A percentile compares a stretch with the other conserved stretches of the same genome.
These are phyloP conservation scores for Suillia variegata DNA, from an alignment of 2,888 invertebrate species.

Conservation along the genomic window DNA sequence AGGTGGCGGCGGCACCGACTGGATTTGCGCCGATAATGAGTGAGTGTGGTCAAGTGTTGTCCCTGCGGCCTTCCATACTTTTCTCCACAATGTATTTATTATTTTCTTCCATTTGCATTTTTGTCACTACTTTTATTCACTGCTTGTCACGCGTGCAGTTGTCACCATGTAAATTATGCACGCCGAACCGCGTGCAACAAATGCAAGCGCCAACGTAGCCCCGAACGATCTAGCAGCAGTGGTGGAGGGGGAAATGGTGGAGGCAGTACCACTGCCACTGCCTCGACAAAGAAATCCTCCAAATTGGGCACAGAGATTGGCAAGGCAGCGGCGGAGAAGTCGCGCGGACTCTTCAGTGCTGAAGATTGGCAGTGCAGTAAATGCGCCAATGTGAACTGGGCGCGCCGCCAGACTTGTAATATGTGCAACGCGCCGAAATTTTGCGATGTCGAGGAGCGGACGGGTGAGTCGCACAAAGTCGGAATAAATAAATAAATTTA, in stretches of 20 bases:
- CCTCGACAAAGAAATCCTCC: constrained; percentile 64
- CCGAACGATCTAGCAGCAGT: constrained; percentile 34
- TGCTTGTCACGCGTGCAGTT: too few species aligned
- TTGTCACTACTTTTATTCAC: constrained; percentile 25
- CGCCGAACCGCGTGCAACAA: constrained; percentile 88
- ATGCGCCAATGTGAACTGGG: constrained; percentile 99
- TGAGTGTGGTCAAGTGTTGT: constrained; percentile 32
- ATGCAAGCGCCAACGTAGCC: constrained; percentile 64
- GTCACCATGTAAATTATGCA: constrained; percentile 95
- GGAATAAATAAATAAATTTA: constrained; percentile 12
- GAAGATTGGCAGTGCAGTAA: constrained; percentile 99
- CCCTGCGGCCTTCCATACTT: constrained; percentile 34
- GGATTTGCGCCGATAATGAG: constrained; percentile 40
- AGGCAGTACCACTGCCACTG: constrained; percentile 40
- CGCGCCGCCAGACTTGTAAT: constrained; percentile 89
- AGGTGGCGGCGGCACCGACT: constrained; percentile 30
- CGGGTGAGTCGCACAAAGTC: constrained; percentile 62
- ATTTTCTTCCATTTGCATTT: constrained; percentile 29
- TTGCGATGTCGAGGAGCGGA: constrained; percentile 85
- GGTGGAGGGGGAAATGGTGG: constrained; percentile 43
- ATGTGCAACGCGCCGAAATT: constrained; percentile 99
- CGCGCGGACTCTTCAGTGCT: constrained; percentile 80
- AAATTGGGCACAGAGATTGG: constrained; percentile 96
- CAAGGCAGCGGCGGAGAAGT: constrained; percentile 97
- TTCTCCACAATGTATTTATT: constrained; percentile 31